A percentile compares a stretch with the other conserved stretches of the same genome.
phyloP scores from a whole-genome alignment of 2,797 vertebrate genomes.

The Calcarius lapponicus region DNA sequence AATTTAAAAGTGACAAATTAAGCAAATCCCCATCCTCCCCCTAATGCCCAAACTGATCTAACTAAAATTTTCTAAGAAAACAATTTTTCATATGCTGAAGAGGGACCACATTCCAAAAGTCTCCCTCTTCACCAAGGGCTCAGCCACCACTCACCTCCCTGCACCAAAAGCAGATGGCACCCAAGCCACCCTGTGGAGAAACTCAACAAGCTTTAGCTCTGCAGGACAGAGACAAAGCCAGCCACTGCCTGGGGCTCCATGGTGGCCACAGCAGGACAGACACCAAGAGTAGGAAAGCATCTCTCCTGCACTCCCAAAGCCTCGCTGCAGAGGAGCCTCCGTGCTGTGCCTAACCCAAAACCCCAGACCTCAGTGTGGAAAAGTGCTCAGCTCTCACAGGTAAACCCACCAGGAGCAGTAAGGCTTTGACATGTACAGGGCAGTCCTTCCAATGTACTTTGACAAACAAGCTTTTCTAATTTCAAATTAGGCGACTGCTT shows the following conservation, averaged over 20 bases:
- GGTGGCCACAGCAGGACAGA: not conserved
- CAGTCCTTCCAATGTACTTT: not conserved
- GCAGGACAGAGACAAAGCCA: not conserved
- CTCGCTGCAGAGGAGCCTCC: not conserved
- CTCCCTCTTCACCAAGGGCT: not conserved
- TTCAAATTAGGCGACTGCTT: not conserved
- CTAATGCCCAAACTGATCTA: not conserved
- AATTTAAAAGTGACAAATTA: not conserved
- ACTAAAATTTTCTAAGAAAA: not conserved
- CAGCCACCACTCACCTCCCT: accelerated
- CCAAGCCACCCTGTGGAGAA: not conserved
- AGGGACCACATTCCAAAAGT: not conserved
- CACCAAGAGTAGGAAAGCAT: accelerated
- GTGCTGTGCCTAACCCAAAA: not conserved
- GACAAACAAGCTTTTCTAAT: not conserved
- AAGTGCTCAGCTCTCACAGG: not conserved
- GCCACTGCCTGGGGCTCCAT: not conserved
- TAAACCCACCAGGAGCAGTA: not conserved
- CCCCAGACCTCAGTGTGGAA: accelerated
- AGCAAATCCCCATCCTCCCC: not conserved
- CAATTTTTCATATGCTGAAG: not conserved
- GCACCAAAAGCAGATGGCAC: accelerated
- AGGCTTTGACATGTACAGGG: not conserved
- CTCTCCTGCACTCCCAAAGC: not conserved
- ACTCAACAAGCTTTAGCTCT: not conserved